Evolutionary conservation across 92 coral and sea anemone genomes (phyloP).

Genomic region (Palythoa grandis): DNA sequence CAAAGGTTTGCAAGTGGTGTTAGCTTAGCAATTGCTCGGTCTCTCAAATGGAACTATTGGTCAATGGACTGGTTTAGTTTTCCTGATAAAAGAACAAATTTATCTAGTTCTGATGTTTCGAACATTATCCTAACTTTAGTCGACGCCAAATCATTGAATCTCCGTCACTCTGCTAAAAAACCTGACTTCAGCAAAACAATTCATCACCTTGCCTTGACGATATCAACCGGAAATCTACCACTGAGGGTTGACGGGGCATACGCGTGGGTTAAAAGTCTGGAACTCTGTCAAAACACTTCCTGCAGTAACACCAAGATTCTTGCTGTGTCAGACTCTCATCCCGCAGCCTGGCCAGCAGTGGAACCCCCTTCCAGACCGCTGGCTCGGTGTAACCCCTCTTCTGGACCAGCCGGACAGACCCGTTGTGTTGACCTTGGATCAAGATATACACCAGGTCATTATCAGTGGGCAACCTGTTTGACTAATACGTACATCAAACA

Average conservation of each 20-base stretch:
- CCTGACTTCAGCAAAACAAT: not conserved
- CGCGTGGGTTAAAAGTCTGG: constrained; percentile 4
- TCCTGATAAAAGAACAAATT: constrained; percentile 14
- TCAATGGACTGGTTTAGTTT: constrained; percentile 39
- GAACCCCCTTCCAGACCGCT: not conserved
- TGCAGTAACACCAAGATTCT: not conserved
- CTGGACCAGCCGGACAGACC: constrained; percentile 64
- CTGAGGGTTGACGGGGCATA: constrained; percentile 1
- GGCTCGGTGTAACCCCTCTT: not conserved
- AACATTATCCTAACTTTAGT: constrained; percentile 53
- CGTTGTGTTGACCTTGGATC: constrained; percentile 34
- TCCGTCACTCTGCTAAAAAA: constrained; percentile 7
- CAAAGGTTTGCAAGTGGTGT: constrained; percentile 62
- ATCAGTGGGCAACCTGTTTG: constrained; percentile 78
- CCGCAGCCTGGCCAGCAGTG: not conserved
- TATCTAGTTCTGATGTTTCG: not conserved
- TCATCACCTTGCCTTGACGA: not conserved
- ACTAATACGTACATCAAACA: constrained; percentile 61
- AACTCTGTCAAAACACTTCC: not conserved
- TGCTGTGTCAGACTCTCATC: constrained; percentile 3
- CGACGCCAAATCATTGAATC: constrained; percentile 47
- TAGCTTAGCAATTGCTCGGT: constrained; percentile 45
- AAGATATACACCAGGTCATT: constrained; percentile 44
- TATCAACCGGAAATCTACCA: not conserved
- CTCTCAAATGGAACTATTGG: constrained; percentile 49